Conservation (phyloP, 1,140 invertebrate genomes). For the Trinorchestia longiramus region DNA sequence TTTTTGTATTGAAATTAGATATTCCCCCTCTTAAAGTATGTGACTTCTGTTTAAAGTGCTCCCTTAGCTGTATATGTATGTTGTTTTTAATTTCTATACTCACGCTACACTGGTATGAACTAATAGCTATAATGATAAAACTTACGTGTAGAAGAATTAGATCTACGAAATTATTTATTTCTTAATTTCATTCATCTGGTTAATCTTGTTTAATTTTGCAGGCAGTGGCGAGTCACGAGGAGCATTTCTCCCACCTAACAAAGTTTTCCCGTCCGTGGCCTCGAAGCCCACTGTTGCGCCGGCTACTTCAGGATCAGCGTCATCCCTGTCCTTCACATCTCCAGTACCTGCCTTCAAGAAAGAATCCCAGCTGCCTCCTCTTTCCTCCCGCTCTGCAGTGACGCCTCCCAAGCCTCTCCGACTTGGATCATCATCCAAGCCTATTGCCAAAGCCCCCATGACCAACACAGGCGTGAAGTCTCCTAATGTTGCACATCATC, state of each 20-base stretch:
- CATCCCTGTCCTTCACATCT: neutral
- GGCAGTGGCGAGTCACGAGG: neutral
- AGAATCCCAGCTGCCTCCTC: neutral
- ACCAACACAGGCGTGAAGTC: neutral
- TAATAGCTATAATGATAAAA: neutral
- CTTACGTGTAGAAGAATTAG: neutral
- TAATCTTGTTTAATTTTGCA: neutral
- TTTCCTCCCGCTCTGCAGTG: neutral
- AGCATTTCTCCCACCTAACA: neutral
- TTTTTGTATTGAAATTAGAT: no score
- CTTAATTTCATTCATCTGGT: neutral
- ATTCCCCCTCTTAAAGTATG: no score
- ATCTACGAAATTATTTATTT: neutral
- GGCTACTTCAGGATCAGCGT: neutral
- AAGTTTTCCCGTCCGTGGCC: neutral
- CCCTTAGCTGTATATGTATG: no score
- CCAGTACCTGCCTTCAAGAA: neutral
- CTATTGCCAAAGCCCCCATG: neutral
- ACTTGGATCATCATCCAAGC: neutral
- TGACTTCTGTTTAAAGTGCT: no score
- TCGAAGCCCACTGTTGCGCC: neutral
- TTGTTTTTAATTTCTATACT: no score
- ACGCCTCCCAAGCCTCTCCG: neutral
- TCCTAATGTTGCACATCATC: neutral
- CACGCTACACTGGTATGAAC: neutral